Conservation (phyloP, 2,888 invertebrate genomes). For the Rotaria socialis region DNA sequence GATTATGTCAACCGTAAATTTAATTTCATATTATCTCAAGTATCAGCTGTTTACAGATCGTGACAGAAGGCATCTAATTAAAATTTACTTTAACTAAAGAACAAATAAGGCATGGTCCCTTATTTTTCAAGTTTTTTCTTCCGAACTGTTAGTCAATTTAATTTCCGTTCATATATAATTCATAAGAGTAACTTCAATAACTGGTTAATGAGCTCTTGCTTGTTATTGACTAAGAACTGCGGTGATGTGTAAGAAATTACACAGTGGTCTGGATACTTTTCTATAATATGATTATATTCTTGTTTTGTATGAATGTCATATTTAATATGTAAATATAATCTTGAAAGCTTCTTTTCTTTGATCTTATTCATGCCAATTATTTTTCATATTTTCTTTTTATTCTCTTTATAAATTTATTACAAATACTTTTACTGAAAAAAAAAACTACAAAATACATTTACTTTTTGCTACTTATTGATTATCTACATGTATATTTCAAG, state of each 20-base stretch:
- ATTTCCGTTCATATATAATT: no score
- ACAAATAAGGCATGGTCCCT: no score
- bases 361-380: background rate
- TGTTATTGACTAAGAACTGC: background rate
- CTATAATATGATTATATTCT: background rate
- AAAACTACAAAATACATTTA: no score
- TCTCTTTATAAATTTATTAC: background rate
- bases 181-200: background rate
- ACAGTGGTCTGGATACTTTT: background rate
- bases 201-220: background rate
- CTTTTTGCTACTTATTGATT: no score
- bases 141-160: no score
- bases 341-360: background rate
- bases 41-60: no score
- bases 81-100: no score
- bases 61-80: no score
- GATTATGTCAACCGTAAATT: no score
- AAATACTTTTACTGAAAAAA: background rate
- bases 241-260: background rate
- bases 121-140: no score
- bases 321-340: background rate
- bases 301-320: background rate
- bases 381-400: background rate
- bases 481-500: no score
- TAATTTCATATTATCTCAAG: no score